These are phyloP conservation scores for Halocaridina rubra DNA, from an alignment of 2,888 invertebrate genomes.

Conservation along the genomic window DNA sequence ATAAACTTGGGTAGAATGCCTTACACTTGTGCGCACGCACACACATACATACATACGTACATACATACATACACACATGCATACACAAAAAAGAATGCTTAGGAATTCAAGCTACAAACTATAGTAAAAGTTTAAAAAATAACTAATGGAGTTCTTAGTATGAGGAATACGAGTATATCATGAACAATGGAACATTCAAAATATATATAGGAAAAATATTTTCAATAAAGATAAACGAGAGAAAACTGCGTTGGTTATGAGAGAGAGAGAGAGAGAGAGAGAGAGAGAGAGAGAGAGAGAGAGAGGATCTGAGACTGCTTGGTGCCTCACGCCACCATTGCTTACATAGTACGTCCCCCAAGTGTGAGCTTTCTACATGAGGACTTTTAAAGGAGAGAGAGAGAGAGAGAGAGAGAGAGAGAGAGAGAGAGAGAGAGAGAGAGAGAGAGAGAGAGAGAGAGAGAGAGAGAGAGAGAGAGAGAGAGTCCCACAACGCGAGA, in stretches of 20 bases:
- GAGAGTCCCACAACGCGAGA: too few relatives aligned
- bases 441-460: too few relatives aligned
- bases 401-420: neutral
- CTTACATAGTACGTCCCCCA: too few relatives aligned
- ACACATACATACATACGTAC: constrained; percentile 16
- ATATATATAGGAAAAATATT: neutral
- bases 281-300: constrained; percentile 2
- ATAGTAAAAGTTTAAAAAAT: neutral
- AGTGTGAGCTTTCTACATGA: too few relatives aligned
- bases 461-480: too few relatives aligned
- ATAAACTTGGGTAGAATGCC: too few relatives aligned
- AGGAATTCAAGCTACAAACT: neutral
- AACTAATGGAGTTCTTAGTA: neutral
- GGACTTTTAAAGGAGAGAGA: neutral
- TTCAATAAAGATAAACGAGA: neutral
- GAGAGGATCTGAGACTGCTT: neutral
- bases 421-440: too few relatives aligned
- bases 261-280: neutral
- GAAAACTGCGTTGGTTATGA: neutral
- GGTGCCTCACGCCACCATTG: too few relatives aligned
- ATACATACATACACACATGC: neutral
- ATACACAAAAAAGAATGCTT: neutral
- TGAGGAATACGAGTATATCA: neutral
- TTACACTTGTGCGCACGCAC: neutral
- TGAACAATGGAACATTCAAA: neutral